Evolutionary conservation across 2,888 invertebrate genomes (phyloP), one percentile per base, ranked within the genome.

Genomic region (Emmelina monodactyla): DNA sequence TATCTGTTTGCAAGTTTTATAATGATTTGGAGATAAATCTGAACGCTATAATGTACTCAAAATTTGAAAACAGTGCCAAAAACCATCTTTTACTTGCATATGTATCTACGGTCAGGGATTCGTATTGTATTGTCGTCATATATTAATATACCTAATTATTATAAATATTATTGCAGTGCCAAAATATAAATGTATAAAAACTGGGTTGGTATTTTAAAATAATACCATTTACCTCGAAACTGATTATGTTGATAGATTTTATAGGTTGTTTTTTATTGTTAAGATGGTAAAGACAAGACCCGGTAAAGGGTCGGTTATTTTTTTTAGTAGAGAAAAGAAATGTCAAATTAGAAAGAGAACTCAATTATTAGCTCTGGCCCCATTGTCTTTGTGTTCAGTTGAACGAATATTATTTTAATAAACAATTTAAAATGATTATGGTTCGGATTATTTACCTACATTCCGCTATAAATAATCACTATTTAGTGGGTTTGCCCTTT

Each of bases 341-440:
- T 29, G 69, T 65, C 71, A 75, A 73, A 68, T 70, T 76, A 73
- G 70, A 14, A 56, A 73, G 70, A 12, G 56, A 71, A 73, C 71
- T 72, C 72, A 72, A 62, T 69, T 69, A 62, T 69, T 75, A 75
- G 72, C 70, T 72, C 76, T 68, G 76, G 61, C 64, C 70, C 71
- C 64, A 55, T n/a, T 70, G 56, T 70, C 72, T 73, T n/a, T 78
- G 76, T 78, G 78, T 78, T 79, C 79, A 75, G 69, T 70, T 72
- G 75, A 71, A 78, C 76, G 71, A 78, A 75, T 79, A 78, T 78
- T 76, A 78, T 78, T 78, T 78, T 78, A 79, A 78, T 79, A 79
- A 79, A 79, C 78, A 76, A 73, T 69, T 66, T 72, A 57, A 72
- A 70, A 76, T n/a, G n/a, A n/a, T n/a, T n/a, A n/a, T n/a, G n/a